Evolutionary conservation across 2,888 invertebrate species (phyloP).

Genomic region (Drosophila borealis): DNA sequence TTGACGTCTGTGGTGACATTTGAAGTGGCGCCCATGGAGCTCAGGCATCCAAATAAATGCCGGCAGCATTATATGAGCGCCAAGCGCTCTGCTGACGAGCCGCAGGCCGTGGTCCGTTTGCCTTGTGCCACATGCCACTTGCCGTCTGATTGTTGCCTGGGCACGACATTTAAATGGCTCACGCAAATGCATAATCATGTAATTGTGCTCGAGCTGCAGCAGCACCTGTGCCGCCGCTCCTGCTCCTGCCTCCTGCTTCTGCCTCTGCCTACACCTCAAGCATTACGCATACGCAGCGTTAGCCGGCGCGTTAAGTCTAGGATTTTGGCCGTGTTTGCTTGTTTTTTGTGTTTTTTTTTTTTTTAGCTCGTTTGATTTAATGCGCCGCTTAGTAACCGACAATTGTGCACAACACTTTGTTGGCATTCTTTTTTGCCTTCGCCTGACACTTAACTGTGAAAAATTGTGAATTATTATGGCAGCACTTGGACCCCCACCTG

Average conservation of each 20-base stretch:
- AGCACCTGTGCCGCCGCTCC: slow-evolving; percentile 43
- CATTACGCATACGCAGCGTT: slow-evolving; percentile 64
- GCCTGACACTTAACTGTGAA: slow-evolving; percentile 80
- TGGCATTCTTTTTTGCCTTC: slow-evolving; percentile 56
- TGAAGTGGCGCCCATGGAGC: slow-evolving; percentile 64
- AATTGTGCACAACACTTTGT: slow-evolving; percentile 65
- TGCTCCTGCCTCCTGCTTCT: not conserved
- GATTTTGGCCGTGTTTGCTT: slow-evolving; percentile 31
- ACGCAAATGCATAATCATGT: slow-evolving; percentile 72
- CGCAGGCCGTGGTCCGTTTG: not conserved
- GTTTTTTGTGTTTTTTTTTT: slow-evolving; percentile 35
- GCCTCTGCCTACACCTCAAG: slow-evolving; percentile 6
- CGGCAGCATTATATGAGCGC: slow-evolving; percentile 35
- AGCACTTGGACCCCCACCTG: slow-evolving; percentile 31
- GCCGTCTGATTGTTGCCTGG: slow-evolving; percentile 45
- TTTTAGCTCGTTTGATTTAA: slow-evolving; percentile 69
- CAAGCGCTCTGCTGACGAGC: slow-evolving; percentile 8
- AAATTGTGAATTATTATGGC: slow-evolving; percentile 81
- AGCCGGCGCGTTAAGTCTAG: slow-evolving; percentile 29
- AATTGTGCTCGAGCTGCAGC: slow-evolving; percentile 53
- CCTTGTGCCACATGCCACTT: slow-evolving; percentile 22
- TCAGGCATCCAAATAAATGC: slow-evolving; percentile 66
- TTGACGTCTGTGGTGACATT: slow-evolving; percentile 69
- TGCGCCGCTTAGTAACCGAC: slow-evolving; percentile 71
- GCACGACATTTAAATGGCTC: slow-evolving; percentile 55